These are phyloP conservation scores for Rafetus swinhoei DNA, from an alignment of 2,113 vertebrate species.

Conservation along the genomic window DNA sequence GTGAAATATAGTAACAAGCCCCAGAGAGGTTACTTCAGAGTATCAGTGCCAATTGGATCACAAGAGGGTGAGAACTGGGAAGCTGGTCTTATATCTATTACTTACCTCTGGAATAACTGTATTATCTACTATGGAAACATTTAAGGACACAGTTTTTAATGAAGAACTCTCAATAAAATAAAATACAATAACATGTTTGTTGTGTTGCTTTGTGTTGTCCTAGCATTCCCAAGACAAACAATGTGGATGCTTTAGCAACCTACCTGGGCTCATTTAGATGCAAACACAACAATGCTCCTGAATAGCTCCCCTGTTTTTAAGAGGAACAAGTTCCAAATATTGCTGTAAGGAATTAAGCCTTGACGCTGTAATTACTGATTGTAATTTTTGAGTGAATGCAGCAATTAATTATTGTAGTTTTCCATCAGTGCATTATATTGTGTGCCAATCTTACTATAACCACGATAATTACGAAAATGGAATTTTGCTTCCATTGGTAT, in stretches of 20 bases:
- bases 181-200: background rate
- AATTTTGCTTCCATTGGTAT: conserved; percentile 55
- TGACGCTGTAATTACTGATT: conserved; percentile 74
- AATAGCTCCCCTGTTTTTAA: conserved; percentile 66
- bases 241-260: background rate
- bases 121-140: background rate
- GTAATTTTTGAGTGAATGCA: conserved; percentile 70
- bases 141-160: background rate
- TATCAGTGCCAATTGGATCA: background rate
- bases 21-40: background rate
- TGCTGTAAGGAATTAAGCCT: conserved; percentile 70
- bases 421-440: conserved; percentile 71
- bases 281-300: conserved; percentile 63
- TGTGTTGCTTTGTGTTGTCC: conserved; percentile 16
- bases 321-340: conserved; percentile 64
- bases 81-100: background rate
- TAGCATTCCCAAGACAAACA: conserved; percentile 61
- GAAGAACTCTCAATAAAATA: conserved; percentile 8
- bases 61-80: background rate
- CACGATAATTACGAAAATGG: conserved; percentile 71
- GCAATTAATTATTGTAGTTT: conserved; percentile 77
- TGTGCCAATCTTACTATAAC: conserved; percentile 71
- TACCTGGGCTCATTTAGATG: conserved; percentile 63
- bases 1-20: background rate
- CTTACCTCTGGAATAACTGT: conserved; percentile 28